Evolutionary conservation across 2,113 vertebrate species (phyloP), one percentile per base, ranked within the genome.

Genomic region (Larimichthys crocea): DNA sequence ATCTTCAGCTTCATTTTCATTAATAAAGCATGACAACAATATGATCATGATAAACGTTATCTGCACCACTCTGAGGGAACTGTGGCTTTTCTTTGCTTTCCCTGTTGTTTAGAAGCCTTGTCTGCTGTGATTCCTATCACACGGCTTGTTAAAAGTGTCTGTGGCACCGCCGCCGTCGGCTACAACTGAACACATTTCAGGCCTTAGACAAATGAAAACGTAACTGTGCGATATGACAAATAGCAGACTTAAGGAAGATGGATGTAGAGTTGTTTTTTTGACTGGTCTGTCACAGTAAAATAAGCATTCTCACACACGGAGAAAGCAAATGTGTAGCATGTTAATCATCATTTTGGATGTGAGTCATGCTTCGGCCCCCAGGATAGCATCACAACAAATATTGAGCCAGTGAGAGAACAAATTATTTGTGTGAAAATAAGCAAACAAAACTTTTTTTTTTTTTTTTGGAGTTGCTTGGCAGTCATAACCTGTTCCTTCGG

Each of bases 341-440:
- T 74, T 77, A 85, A 91, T 84, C 74, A 86, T 79, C 3, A 40
- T 67, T 72, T 74, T 79, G 75, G 68, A 82, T 81, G 29, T 1
- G 31, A 66, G 49, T 53, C 57, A 40, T 14, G 44, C 56, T 88
- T 71, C 72, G 61, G 53, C 80, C 76, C 69, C 35, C 50, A 69
- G 64, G 74, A 76, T 48, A 75, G 19, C 10, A 42, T 79, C 64
- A 59, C 52, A 26, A 59, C 29, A 65, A 67, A 81, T 15, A 15
- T 48, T 2, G 19, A 57, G 64, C 59, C 66, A 76, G 10, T n/a
- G 29, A 60, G 49, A n/a, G 52, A 26, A 64, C 31, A 68, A 50
- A 35, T 77, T 64, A 74, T 71, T 62, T 60, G 56, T 44, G 42
- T n/a, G 15, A 56, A 50, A 57, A 55, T 74, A 70, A 69, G 52